A percentile compares a stretch with the other conserved stretches of the same genome.
phyloP scores from a whole-genome alignment of 2,888 invertebrate species.

The Scaptomyza parva region DNA sequence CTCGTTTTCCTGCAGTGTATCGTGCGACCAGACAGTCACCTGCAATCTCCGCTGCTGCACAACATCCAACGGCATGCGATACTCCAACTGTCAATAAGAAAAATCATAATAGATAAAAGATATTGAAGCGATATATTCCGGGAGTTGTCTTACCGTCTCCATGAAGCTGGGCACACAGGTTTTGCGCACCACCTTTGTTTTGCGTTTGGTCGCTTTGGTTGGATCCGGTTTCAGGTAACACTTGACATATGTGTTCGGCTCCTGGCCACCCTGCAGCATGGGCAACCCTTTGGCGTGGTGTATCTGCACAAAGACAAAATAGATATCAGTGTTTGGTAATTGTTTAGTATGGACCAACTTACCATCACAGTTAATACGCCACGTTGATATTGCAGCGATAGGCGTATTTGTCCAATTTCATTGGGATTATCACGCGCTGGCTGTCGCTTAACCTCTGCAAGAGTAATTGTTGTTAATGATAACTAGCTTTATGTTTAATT shows the following conservation, averaged over 20 bases:
- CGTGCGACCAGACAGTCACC: slow-evolving; percentile 98
- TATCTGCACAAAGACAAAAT: slow-evolving; percentile 78
- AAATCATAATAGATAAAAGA: background rate
- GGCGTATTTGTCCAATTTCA: slow-evolving; percentile 90
- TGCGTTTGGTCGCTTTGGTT: slow-evolving; percentile 96
- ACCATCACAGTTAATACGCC: slow-evolving; percentile 92
- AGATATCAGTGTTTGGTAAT: background rate
- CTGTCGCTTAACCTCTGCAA: slow-evolving; percentile 77
- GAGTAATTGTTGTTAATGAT: background rate
- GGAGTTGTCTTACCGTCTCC: slow-evolving; percentile 91
- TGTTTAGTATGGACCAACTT: slow-evolving; percentile 15
- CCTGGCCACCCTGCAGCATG: slow-evolving; percentile 91
- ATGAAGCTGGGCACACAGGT: slow-evolving; percentile 98
- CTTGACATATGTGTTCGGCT: slow-evolving; percentile 95
- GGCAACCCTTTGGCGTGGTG: slow-evolving; percentile 96
- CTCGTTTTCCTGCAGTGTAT: slow-evolving; percentile 96
- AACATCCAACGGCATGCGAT: slow-evolving; percentile 92
- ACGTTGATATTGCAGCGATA: slow-evolving; percentile 91
- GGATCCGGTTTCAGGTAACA: slow-evolving; percentile 96
- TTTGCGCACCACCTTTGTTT: slow-evolving; percentile 96
- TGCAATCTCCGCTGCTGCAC: slow-evolving; percentile 92
- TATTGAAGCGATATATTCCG: background rate
- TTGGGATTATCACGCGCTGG: slow-evolving; percentile 83
- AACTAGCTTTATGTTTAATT: background rate
- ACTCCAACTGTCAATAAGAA: slow-evolving; percentile 89